Evolutionary conservation across 1,140 invertebrate species (phyloP), one percentile per base, ranked within the genome.

Genomic region (Macrotrachela quadricornifera): DNA sequence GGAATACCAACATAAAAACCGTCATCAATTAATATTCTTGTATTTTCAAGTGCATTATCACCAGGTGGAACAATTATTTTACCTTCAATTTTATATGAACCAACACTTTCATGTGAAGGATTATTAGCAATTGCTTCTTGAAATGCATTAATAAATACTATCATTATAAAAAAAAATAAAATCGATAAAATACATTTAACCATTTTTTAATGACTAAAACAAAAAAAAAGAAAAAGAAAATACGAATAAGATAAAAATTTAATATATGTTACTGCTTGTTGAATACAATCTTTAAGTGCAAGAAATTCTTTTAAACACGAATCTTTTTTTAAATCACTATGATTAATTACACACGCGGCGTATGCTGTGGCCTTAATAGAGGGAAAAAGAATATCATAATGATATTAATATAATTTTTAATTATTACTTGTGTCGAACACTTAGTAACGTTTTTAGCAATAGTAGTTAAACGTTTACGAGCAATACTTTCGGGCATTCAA

Each of bases 261-360:
- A 21, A 42, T 50, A 30, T 50, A 42, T 15, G 11, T 21, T n/a
- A 42, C 18, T 6, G 39, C 51, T 46, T 53, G 46, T 46, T 48
- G 42, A 10, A 53, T 44, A 40, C 51, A 53, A 15, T 46, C 44
- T 47, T 48, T 53, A 8, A 53, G 46, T 41, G 46, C 44, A 18
- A 14, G 40, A 44, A 53, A 53, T 48, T 53, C 45, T 53, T 53
- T 53, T 48, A 45, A 41, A 47, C 51, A 53, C 21, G 45, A 14
- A 44, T 53, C 45, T 53, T 47, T 47, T 46, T 53, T 36, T 39
- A 53, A 30, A 41, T 53, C 51, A 41, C 17, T 48, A n/a, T 47
- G 12, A 18, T 40, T 42, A n/a, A 38, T 42, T 10, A 53, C 51
- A 18, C 51, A 53, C 44, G 46, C 46, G 36, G 41, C 51, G 51